Base-by-base conservation (phyloP, 2,888 invertebrate species). In the Lottia scabra region DNA sequence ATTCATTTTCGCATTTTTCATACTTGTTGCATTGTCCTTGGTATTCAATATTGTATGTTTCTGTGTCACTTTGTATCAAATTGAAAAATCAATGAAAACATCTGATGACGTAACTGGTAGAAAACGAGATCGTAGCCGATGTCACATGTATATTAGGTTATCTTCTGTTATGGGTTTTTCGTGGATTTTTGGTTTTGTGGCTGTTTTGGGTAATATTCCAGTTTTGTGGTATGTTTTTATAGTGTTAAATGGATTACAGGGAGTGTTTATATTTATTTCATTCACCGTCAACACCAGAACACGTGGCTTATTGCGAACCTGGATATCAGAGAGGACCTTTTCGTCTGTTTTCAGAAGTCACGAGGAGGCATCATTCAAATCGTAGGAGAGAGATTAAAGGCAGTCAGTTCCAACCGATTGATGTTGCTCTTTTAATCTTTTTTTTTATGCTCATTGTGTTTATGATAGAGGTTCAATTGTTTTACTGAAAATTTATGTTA, bases 11-110 rank as follows among this genome's bases (percentile, higher is more conserved):
- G 44, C 65, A 16, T 75, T 76, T 48, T 46, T 74, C 46, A 64
- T 73, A 2, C 76, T 76, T 1, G 70, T 68, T 13, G 76, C 68
- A 13, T 15, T 73, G 13, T 64, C 71, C 26, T 68, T 74, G 13
- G 15, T 72, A 15, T n/a, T 76, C 44, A 76, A 76, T 30, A n/a
- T 73, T 62, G 65, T 72, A 23, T 68, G 74, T 23, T 78, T 78
- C 43, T 19, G 65, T 13, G 43, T 75, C 15, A 78, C 78, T 1
- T 63, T 78, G 13, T 56, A 23, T 56, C 23, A 12, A 19, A 56
- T 56, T 19, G 56, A 56, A 13, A 56, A 56, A 56, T 6, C 56
- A 12, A 23, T 56, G 19, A 23, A 19, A 23, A 10, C 56, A 56
- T 12, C 56, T 0, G 23, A 56, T 13, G 13, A 5, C 0, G 27